Percentiles rank a stretch among this genome's conserved stretches.
Conservation (phyloP, 1,140 invertebrate species). For the Adelges cooleyi region DNA sequence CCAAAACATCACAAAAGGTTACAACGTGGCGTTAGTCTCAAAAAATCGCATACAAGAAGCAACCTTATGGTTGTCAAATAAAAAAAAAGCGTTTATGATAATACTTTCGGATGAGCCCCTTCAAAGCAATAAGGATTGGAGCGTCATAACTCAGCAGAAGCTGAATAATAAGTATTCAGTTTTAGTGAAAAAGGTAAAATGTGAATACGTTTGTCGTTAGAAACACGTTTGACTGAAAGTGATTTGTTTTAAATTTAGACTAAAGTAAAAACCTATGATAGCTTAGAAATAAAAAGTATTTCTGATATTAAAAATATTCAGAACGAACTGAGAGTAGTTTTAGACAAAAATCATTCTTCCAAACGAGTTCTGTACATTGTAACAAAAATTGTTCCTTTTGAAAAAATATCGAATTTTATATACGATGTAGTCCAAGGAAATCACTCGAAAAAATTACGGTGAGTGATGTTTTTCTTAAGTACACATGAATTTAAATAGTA, state of each 20-base stretch:
- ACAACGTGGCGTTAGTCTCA: neutral
- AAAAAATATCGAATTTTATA: neutral
- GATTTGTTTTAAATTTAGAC: neutral
- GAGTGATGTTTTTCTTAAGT: neutral
- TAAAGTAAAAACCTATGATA: neutral
- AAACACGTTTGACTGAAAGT: neutral
- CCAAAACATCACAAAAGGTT: neutral
- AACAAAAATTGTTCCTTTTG: neutral
- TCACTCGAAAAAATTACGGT: neutral
- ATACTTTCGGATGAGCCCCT: neutral
- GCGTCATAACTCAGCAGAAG: slow-evolving; percentile 5
- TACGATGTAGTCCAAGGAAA: neutral
- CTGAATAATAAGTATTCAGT: neutral
- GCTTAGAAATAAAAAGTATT: neutral
- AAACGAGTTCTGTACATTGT: neutral
- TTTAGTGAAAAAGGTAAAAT: slow-evolving; percentile 11
- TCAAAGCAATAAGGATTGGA: neutral
- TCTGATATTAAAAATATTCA: neutral
- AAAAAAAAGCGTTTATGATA: neutral
- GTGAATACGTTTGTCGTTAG: neutral
- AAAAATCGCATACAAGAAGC: neutral
- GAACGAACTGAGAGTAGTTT: neutral
- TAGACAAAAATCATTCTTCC: neutral
- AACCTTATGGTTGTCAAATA: neutral
- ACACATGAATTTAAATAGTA: neutral